Percentiles rank a stretch among this genome's conserved stretches.
Conservation (phyloP, 2,113 vertebrate genomes). For the Callocephalon fimbriatum region DNA sequence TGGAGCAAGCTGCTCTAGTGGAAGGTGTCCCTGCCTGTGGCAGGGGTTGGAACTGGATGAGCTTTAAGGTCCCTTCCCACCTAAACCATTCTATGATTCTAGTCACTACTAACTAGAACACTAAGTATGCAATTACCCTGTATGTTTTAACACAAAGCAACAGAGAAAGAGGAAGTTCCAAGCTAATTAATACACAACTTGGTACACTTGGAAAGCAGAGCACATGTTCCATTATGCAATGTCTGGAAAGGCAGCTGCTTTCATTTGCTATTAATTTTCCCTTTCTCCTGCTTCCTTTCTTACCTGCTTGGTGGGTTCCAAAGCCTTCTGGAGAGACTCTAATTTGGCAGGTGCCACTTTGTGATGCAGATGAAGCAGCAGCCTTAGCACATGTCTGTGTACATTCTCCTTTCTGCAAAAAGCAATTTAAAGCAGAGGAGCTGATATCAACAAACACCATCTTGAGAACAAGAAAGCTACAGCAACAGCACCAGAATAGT, state of each 20-base stretch:
- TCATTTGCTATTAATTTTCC: not conserved
- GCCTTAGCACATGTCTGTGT: constrained; percentile 89
- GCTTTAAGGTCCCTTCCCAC: not conserved
- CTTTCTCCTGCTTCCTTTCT: not conserved
- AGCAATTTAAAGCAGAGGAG: not conserved
- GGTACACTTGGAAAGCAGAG: not conserved
- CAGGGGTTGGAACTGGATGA: not conserved
- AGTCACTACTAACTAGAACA: not conserved
- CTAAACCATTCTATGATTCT: not conserved
- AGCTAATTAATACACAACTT: not conserved
- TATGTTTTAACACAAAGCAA: not conserved
- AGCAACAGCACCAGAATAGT: not conserved
- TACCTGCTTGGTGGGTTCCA: constrained; percentile 95
- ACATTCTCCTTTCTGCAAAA: constrained; percentile 93
- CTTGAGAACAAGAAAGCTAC: not conserved
- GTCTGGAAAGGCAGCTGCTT: not conserved
- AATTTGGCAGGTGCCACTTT: constrained; percentile 86
- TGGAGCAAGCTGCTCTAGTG: no score
- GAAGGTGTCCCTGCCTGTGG: not conserved
- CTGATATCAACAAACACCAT: not conserved
- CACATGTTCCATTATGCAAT: rapidly evolving
- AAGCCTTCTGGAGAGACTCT: constrained; percentile 88
- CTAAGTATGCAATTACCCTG: not conserved
- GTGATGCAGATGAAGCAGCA: constrained; percentile 91
- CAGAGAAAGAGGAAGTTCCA: not conserved